These are phyloP conservation scores for Axinella damicornis DNA, from an alignment of 37 sponge, comb jelly and placozoan species.

Conservation along the genomic window DNA sequence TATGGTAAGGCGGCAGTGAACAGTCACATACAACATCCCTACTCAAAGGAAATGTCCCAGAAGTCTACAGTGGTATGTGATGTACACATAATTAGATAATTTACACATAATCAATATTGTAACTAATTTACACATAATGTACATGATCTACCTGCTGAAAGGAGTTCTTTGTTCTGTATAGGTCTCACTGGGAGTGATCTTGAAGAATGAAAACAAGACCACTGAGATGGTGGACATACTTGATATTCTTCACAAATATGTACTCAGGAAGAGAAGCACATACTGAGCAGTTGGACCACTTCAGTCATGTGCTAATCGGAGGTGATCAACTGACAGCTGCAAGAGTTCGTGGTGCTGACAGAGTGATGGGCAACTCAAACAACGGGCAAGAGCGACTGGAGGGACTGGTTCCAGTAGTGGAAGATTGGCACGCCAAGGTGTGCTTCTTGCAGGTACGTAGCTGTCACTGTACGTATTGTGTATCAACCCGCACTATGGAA, in stretches of 20 bases:
- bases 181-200: slow-evolving; percentile 1
- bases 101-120: no score
- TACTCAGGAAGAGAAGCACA: neutral
- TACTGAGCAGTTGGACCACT: neutral
- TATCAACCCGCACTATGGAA: slow-evolving; percentile 20
- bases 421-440: slow-evolving; percentile 37
- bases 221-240: slow-evolving; percentile 24
- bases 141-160: no score
- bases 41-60: no score
- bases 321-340: slow-evolving; percentile 40
- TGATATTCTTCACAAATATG: slow-evolving; percentile 13
- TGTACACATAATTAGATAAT: no score
- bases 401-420: slow-evolving; percentile 11
- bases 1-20: no score
- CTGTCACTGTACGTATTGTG: slow-evolving; percentile 40
- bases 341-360: neutral
- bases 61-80: no score
- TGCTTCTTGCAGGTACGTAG: slow-evolving; percentile 7
- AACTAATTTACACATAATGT: no score
- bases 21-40: no score
- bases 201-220: slow-evolving; percentile 8
- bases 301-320: neutral
- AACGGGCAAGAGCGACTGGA: neutral
- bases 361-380: neutral
- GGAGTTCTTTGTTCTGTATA: neutral